phyloP scores from a whole-genome alignment of 2,113 vertebrate species.

The Myodes glareolus region DNA sequence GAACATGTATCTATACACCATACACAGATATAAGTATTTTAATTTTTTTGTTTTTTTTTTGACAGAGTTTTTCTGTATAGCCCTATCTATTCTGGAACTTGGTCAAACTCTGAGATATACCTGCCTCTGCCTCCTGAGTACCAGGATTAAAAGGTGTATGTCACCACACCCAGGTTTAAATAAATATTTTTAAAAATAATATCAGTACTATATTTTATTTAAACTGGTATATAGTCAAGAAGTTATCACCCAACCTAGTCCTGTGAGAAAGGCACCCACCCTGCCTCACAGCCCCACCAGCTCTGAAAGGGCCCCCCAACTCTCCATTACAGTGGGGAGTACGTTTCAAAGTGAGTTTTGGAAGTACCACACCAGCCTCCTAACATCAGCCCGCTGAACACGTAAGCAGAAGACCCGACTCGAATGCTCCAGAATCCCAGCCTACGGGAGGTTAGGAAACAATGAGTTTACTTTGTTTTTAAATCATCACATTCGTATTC shows the following conservation, averaged over 20 bases:
- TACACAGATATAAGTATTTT: not conserved
- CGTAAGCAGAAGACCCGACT: not conserved
- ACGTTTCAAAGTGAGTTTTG: not conserved
- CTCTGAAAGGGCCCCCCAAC: too few species aligned
- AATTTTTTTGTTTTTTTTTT: not conserved
- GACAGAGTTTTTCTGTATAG: not conserved
- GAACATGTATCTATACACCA: not conserved
- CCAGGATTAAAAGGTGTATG: not conserved
- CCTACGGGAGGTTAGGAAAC: not conserved
- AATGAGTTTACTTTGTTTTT: not conserved
- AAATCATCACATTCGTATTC: not conserved
- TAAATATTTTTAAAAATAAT: not conserved
- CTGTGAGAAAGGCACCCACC: too few species aligned
- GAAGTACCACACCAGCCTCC: not conserved
- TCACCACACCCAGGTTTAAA: not conserved
- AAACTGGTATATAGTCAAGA: not conserved
- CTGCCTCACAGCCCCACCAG: too few species aligned
- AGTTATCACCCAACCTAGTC: not conserved
- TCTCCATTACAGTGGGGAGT: not conserved
- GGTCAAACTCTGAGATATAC: not conserved
- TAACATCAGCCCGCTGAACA: not conserved
- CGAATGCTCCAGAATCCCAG: not conserved
- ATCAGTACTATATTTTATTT: not conserved
- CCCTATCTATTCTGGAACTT: not conserved
- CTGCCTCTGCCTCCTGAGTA: not conserved